Conservation (phyloP, 2,888 invertebrate species). For the Phortica magna region DNA sequence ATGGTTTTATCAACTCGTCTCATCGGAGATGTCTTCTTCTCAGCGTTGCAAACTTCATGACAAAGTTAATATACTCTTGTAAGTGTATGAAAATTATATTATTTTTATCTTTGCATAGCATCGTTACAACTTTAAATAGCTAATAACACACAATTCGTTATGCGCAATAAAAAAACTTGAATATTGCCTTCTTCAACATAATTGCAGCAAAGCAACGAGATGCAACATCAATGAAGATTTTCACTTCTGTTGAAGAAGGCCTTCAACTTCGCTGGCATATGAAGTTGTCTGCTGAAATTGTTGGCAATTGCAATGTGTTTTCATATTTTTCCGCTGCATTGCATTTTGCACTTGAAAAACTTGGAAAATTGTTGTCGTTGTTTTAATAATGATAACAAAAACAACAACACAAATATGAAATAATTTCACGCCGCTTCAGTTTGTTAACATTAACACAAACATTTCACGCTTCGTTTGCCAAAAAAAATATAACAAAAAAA, state of each 20-base stretch:
- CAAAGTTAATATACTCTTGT: no score
- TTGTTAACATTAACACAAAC: not conserved
- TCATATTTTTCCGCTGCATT: slow-evolving; percentile 22
- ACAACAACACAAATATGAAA: not conserved
- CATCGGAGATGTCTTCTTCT: no score
- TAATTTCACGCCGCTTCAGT: not conserved
- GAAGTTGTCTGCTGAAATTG: not conserved
- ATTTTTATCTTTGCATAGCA: no score
- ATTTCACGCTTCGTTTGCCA: not conserved
- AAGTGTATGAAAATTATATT: no score
- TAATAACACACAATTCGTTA: no score
- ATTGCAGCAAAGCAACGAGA: not conserved
- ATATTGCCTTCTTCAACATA: not conserved
- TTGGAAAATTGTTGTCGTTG: slow-evolving; percentile 6
- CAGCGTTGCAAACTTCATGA: no score
- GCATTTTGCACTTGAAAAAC: slow-evolving; percentile 22
- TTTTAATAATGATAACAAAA: not conserved
- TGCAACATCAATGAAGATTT: not conserved
- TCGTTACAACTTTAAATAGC: no score
- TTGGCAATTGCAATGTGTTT: not conserved
- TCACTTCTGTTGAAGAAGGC: slow-evolving; percentile 5
- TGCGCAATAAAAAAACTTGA: no score
- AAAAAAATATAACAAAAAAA: not conserved
- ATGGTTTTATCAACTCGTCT: no score
- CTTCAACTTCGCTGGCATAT: not conserved